Percentiles rank a stretch among this genome's conserved stretches.
Conservation (phyloP, 2,888 invertebrate species). For the Leucania comma region DNA sequence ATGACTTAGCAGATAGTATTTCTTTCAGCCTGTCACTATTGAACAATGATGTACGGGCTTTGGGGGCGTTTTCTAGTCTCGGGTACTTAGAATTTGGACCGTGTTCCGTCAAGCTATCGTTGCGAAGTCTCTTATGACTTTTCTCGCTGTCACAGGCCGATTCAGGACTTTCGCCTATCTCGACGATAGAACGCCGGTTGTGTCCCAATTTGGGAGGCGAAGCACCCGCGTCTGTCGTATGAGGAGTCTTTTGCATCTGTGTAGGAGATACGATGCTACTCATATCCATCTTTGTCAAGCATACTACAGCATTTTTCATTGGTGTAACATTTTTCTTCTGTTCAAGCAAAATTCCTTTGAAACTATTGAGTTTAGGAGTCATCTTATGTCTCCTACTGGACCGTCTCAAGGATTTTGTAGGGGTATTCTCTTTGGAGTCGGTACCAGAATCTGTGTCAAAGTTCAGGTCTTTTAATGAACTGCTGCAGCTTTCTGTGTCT, state of each 20-base stretch:
- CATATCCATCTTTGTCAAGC: slow-evolving; percentile 84
- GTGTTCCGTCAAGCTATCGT: slow-evolving; percentile 78
- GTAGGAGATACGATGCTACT: slow-evolving; percentile 80
- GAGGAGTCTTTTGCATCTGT: slow-evolving; percentile 85
- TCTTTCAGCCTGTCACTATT: slow-evolving; percentile 85
- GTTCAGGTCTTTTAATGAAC: slow-evolving; percentile 87
- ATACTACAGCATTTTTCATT: slow-evolving; percentile 77
- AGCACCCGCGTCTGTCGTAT: slow-evolving; percentile 76
- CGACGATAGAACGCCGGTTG: slow-evolving; percentile 78
- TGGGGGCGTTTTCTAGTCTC: slow-evolving; percentile 81
- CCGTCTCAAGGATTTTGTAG: slow-evolving; percentile 77
- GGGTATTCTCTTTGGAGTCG: slow-evolving; percentile 88
- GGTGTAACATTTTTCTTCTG: slow-evolving; percentile 82
- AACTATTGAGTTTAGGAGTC: slow-evolving; percentile 83
- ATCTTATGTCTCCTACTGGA: slow-evolving; percentile 76
- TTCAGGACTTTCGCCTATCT: slow-evolving; percentile 85
- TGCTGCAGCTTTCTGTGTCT: slow-evolving; percentile 89
- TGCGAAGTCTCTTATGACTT: slow-evolving; percentile 82
- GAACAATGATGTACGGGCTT: slow-evolving; percentile 86
- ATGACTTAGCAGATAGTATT: slow-evolving; percentile 89
- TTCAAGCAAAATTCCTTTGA: slow-evolving; percentile 84
- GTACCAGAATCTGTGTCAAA: slow-evolving; percentile 87
- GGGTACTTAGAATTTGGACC: slow-evolving; percentile 82
- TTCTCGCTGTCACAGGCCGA: slow-evolving; percentile 82
- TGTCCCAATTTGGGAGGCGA: slow-evolving; percentile 85